Evolutionary conservation across 2,888 invertebrate species (phyloP), one percentile per base, ranked within the genome.

Genomic region (Drosophila basisetae): DNA sequence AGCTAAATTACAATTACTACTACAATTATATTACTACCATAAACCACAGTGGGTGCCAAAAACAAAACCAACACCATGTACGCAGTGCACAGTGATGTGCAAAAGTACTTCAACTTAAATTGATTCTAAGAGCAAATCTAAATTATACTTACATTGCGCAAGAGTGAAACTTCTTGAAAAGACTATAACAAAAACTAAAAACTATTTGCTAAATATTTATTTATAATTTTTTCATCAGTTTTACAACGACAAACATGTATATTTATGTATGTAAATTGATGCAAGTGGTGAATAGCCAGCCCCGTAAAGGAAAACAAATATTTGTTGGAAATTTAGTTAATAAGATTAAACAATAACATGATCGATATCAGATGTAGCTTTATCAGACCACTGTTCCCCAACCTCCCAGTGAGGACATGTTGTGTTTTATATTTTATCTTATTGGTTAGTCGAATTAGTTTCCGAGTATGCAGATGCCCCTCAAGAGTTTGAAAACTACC

Each of bases 191-290:
- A 72, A 28, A 56, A 56, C 16, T 18, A 25, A 83, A 65, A 81
- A 82, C 86, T 90, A 91, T 82, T 91, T 90, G 78, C 81, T 90
- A 91, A 86, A 91, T 85, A 88, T 89, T 90, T 87, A 87, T 90
- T 87, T 91, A 82, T 88, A 91, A 83, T 78, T 80, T 77, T 84
- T 76, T 91, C 91, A 77, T 86, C 86, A 66, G 83, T 76, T 78
- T 77, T 85, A 88, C 67, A 74, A 69, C 41, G 69, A 68, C 49
- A 50, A 68, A 59, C 68, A 78, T 73, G 84, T 87, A 74, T 81
- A 82, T 81, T 64, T 71, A 71, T 86, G 65, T 76, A 86, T 68
- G 82, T 73, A 84, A 58, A 59, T 61, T 64, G 60, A 67, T 58
- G 60, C 60, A 49, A 68, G 53, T 39, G 35, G 33, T 50, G 49